Evolutionary conservation across 2,888 invertebrate genomes (phyloP), one percentile per base, ranked within the genome.

Genomic region (Hoplodrina ambigua): DNA sequence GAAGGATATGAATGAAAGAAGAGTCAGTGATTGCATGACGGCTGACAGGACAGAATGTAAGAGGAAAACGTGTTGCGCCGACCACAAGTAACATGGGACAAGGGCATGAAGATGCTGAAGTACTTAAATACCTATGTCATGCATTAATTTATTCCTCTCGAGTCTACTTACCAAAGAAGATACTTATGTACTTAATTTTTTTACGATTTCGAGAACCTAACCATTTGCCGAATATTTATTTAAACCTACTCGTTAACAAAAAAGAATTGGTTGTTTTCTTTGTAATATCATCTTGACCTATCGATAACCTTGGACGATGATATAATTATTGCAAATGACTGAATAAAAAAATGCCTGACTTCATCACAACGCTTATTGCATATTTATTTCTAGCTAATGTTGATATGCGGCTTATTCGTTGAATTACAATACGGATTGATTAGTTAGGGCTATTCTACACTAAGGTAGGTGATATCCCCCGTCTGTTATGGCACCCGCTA

Each of bases 231-330:
- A 61, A 62, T 19, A 62, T 58, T 44, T 58, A 53, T 33, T n/a
- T 58, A 37, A 37, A 19, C 13, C 25, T 17, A 25, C 17, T 33
- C 17, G 5, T n/a, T 25, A 62, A 7, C 41, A 74, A 62, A 72
- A 63, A 53, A 8, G n/a, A n/a, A n/a, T 50, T 33, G 17, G 53
- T 8, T 41, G 50, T 57, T 71, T 33, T 61, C 11, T 71, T 25
- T 55, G 53, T 37, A 41, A 69, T 52, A 60, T 49, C 8, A 70
- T 69, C 70, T 69, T 83, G 66, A 83, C 85, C 80, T 85, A 74
- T 74, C 41, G 61, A 75, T 66, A 80, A 74, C 85, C 82, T 83
- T 85, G 75, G 57, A n/a, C 54, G 67, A 55, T 80, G 64, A 73
- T 67, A 68, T 74, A 72, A 77, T 62, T 69, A 72, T 82, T 74